phyloP scores from a whole-genome alignment of 2,797 vertebrate species.

The Halcyon smyrnensis region DNA sequence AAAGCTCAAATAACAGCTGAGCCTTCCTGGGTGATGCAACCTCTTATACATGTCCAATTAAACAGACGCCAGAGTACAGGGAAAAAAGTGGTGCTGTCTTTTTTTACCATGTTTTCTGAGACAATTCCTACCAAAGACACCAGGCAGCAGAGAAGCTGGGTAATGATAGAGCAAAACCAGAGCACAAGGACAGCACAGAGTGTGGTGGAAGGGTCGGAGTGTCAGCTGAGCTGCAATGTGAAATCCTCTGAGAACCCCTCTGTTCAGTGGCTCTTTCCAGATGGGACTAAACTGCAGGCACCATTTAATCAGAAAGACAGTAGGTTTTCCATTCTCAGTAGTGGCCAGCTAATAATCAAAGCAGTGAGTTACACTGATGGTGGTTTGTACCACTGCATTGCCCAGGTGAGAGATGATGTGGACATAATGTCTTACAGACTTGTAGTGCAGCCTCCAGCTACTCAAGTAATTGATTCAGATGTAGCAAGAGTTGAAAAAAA shows the following conservation, averaged over 20 bases:
- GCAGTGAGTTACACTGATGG: slow-evolving; percentile 77
- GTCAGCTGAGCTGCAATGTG: slow-evolving; percentile 82
- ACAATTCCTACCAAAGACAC: slow-evolving; percentile 68
- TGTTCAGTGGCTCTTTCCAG: slow-evolving; percentile 86
- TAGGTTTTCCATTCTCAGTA: slow-evolving; percentile 79
- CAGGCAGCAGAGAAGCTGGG: slow-evolving; percentile 81
- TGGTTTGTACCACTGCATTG: slow-evolving; percentile 88
- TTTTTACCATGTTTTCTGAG: slow-evolving; percentile 76
- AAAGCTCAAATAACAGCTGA: slow-evolving; percentile 81
- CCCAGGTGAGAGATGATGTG: slow-evolving; percentile 79
- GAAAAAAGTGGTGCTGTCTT: slow-evolving; percentile 80
- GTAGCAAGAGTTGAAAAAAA: slow-evolving; percentile 70
- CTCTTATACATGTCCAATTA: slow-evolving; percentile 84
- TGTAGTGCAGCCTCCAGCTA: slow-evolving; percentile 80
- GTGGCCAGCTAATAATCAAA: slow-evolving; percentile 81
- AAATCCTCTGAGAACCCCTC: slow-evolving; percentile 82
- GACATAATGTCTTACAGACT: slow-evolving; percentile 80
- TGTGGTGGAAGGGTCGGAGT: slow-evolving; percentile 77
- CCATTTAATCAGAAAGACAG: slow-evolving; percentile 73
- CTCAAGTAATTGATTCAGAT: slow-evolving; percentile 70
- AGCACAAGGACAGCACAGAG: slow-evolving; percentile 59
- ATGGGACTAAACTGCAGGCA: slow-evolving; percentile 81
- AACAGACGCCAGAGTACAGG: slow-evolving; percentile 87
- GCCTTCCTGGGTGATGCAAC: slow-evolving; percentile 88
- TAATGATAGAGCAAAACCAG: slow-evolving; percentile 84